Conservation (phyloP, 2,113 vertebrate species). For the human (Homo sapiens) region GRCh38 chr2:24667001-24667500, state of each 20-base stretch:
- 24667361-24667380: neutral
- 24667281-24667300: neutral
- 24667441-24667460: neutral
- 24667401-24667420: neutral
- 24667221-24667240: neutral
- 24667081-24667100: neutral
- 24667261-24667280: neutral
- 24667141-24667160: neutral
- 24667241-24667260: neutral
- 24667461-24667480: slow-evolving; percentile 6
- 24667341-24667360: neutral
- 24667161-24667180: neutral
- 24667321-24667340: neutral
- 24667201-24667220: neutral
- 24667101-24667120: neutral
- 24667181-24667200: neutral
- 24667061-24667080: neutral
- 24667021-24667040: neutral
- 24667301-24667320: neutral
- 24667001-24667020: neutral
- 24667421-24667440: neutral
- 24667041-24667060: neutral
- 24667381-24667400: neutral
- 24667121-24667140: neutral
- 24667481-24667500: neutral